These are phyloP conservation scores for Arizona elegans DNA, from an alignment of 2,113 vertebrate genomes.

Conservation along the genomic window DNA sequence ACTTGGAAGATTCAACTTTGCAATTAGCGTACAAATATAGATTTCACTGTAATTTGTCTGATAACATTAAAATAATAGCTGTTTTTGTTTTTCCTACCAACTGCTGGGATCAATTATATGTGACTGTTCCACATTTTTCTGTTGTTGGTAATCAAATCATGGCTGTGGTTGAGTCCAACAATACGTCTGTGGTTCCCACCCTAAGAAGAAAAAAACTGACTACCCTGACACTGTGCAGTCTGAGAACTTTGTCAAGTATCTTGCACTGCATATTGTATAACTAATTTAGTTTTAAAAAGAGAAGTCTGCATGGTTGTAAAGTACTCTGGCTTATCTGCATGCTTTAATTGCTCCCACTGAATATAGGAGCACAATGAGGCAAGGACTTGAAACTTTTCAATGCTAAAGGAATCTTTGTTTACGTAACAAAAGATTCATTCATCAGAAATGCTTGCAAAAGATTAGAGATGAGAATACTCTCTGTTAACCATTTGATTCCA, in stretches of 20 bases:
- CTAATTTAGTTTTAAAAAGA: not conserved
- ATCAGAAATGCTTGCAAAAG: not conserved
- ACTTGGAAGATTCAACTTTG: not conserved
- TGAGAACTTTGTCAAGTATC: accelerated
- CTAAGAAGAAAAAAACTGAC: accelerated
- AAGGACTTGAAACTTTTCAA: constrained; percentile 18
- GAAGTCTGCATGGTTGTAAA: not conserved
- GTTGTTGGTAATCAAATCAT: constrained; percentile 29
- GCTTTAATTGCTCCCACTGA: not conserved
- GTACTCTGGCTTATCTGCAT: constrained; percentile 23
- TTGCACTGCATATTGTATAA: not conserved
- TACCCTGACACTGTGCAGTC: not conserved
- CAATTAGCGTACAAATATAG: not conserved
- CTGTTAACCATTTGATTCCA: constrained; percentile 1
- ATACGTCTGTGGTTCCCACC: not conserved
- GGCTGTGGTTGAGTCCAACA: constrained; percentile 1
- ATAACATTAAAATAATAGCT: constrained; percentile 16
- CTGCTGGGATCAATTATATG: constrained; percentile 2
- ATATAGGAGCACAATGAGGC: not conserved
- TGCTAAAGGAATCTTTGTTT: constrained; percentile 53
- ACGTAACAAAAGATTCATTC: constrained; percentile 49
- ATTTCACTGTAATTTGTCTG: constrained; percentile 2
- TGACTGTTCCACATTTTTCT: constrained; percentile 8
- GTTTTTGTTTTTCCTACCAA: not conserved
- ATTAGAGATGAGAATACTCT: constrained; percentile 12